Base-by-base conservation (phyloP, 2,888 invertebrate genomes). In the Endomychus coccineus region DNA sequence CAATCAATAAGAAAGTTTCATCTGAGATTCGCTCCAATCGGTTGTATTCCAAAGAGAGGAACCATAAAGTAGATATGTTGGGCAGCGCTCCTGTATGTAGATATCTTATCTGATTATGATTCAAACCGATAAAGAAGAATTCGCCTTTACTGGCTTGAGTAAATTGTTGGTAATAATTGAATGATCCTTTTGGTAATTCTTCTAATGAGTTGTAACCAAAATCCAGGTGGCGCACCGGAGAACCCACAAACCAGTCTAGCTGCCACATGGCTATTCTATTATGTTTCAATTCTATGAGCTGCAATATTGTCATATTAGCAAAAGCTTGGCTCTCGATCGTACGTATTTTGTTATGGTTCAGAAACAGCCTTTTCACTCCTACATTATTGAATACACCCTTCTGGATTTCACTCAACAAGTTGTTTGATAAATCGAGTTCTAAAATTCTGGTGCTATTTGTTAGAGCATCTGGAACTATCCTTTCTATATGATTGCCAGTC, bases 181-280 rank as follows among this genome's bases (percentile, higher is more conserved):
- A 39, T 1, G 39, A 22, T 15, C 30, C 29, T 17, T 7, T 7
- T 5, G 39, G 39, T 29, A 39, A n/a, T 15, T 23, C 19, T 4
- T 28, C 29, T n/a, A 39, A 13, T 7, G 15, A 16, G 13, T 39
- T 39, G 6, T 29, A 34, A 4, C 25, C 24, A 25, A 39, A 39
- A 39, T 39, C 34, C 1, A 39, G 29, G 27, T 39, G 39, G 2
- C 31, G 29, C 13, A 30, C 30, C 9, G 39, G 39, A n/a, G 29
- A 17, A 3, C 11, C 13, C 3, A 29, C n/a, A 12, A 39, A 39
- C 39, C 39, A 39, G 16, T 10, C 28, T 12, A 28, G 16, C 16
- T 39, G 34, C 39, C 39, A 39, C 9, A 11, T 15, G 1, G 14
- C 15, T n/a, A 39, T 11, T 29, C 31, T 22, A 17, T 39, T 39